Conservation (phyloP, 2,113 vertebrate genomes). For the Holacanthus passer region DNA sequence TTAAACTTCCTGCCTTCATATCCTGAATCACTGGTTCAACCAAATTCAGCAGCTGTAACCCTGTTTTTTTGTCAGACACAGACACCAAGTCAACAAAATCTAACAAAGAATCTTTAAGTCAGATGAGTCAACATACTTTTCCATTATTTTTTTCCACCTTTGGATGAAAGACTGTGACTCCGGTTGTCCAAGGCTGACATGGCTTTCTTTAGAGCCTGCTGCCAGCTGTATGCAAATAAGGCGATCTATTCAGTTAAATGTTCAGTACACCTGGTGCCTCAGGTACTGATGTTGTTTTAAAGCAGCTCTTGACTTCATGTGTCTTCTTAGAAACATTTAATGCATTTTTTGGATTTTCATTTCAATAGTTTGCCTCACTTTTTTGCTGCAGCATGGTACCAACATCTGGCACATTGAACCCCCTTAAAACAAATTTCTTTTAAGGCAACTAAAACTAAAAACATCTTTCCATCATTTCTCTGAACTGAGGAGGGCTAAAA, state of each 20-base stretch:
- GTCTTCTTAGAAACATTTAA: not conserved
- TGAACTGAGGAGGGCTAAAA: conserved; percentile 1
- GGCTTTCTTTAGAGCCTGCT: conserved; percentile 37
- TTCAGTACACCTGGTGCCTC: conserved; percentile 41
- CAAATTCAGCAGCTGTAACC: not conserved
- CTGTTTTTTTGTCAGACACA: not conserved
- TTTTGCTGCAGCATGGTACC: not conserved
- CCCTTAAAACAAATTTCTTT: not conserved
- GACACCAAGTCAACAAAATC: not conserved
- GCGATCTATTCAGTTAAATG: conserved; percentile 14
- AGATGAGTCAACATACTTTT: not conserved
- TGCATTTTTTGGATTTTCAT: not conserved
- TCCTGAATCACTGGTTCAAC: not conserved
- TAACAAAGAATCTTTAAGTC: not conserved
- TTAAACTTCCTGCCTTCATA: not conserved
- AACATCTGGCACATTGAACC: not conserved
- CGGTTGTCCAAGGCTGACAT: conserved; percentile 1
- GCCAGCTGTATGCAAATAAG: conserved; percentile 78
- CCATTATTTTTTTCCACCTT: not conserved
- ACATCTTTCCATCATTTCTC: not conserved
- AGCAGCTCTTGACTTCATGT: not conserved
- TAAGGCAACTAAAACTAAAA: not conserved
- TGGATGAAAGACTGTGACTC: not conserved
- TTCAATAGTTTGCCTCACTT: not conserved
- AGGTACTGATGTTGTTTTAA: conserved; percentile 10